Evolutionary conservation across 2,113 vertebrate genomes (phyloP), one percentile per base, ranked within the genome.

Genomic region (Nestor notabilis): DNA sequence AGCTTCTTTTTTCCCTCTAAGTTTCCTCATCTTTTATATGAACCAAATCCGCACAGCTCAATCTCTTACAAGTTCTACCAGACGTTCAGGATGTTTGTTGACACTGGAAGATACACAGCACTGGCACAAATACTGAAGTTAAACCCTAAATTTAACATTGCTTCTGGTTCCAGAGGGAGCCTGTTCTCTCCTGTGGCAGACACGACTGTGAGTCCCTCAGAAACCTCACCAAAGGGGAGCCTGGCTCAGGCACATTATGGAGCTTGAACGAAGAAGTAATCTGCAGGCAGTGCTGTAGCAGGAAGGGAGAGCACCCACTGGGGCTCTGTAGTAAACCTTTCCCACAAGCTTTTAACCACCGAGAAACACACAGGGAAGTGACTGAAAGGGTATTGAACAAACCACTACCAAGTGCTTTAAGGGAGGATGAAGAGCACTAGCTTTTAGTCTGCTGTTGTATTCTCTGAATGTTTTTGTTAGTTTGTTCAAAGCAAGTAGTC

Each of bases 201-300:
- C 19, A 21, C 0, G 4, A 55, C 52, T 3, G 3, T 5, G 13
- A 79, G 35, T 39, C 33, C 43, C 63, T 41, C 68, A 63, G 53
- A 74, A 53, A 58, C 28, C 43, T 47, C 43, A 39, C 5, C 37
- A 44, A 1, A 2, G 60, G 19, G n/a, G 39, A 46, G 24, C 47
- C 43, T 25, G 33, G 35, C 52, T 72, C 3, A 0, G 65, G 16
- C 33, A 39, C 1, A 0, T 33, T 39, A 16, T 19, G 31, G 37
- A 85, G 21, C 61, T 63, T 29, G 52, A 66, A 17, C 20, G 65
- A 46, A 90, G 65, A 39, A 84, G 23, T 49, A 16, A 46, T 10
- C 37, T 1, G 8, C n/a, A 35, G 70, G 41, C 49, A 61, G 20
- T 12, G 41, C 17, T 2, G 5, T 6, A 49, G 33, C 49, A 61